Evolutionary conservation across 1,140 invertebrate species (phyloP).

Genomic region (Glossosoma conforme): DNA sequence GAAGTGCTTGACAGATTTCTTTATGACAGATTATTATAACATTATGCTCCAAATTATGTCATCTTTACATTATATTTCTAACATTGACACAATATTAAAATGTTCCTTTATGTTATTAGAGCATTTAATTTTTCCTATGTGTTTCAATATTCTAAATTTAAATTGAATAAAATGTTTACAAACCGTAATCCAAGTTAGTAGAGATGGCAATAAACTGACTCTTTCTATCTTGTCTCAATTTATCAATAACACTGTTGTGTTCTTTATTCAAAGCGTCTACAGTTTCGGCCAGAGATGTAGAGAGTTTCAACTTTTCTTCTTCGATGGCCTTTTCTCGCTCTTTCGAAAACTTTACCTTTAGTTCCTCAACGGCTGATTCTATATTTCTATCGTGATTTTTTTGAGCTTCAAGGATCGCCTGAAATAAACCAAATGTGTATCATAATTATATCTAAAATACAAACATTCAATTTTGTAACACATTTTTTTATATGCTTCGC

Average conservation of each 20-base stretch:
- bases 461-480: too few relatives aligned
- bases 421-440: constrained; percentile 8
- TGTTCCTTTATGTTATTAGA: too few relatives aligned
- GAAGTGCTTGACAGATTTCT: too few relatives aligned
- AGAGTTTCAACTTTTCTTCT: constrained; percentile 39
- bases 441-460: neutral
- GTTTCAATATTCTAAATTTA: too few relatives aligned
- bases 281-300: constrained; percentile 43
- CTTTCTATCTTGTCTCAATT: constrained; percentile 36
- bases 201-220: constrained; percentile 34
- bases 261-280: constrained; percentile 31
- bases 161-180: too few relatives aligned
- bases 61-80: too few relatives aligned
- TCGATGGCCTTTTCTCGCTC: constrained; percentile 42
- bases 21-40: too few relatives aligned
- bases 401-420: constrained; percentile 42
- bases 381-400: constrained; percentile 40
- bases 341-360: constrained; percentile 40
- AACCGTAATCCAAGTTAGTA: constrained; percentile 41
- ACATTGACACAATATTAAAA: too few relatives aligned
- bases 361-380: constrained; percentile 40
- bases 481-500: too few relatives aligned
- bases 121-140: too few relatives aligned
- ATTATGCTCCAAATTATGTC: too few relatives aligned
- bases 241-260: constrained; percentile 42